Evolutionary conservation across 2,113 vertebrate species (phyloP), one percentile per base, ranked within the genome.

Genomic region (Geococcyx californianus): DNA sequence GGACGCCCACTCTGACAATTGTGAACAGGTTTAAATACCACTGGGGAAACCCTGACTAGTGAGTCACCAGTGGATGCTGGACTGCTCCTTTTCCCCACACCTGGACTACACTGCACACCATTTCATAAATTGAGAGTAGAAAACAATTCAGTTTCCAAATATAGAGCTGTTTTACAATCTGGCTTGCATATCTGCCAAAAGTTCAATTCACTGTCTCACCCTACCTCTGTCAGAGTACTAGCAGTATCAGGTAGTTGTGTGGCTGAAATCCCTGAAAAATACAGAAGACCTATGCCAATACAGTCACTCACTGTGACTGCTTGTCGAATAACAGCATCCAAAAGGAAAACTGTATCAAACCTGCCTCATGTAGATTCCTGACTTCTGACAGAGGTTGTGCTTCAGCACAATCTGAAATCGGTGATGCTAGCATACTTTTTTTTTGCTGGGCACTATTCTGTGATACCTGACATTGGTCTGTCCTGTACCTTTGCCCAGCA

Each of bases 281-380:
- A n/a, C 13, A 29, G 26, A 42, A 69, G n/a, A 33, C n/a, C 12
- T 47, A 15, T n/a, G 17, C 44, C 86, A 86, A 82, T 54, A 31
- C 9, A 26, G 68, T 15, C 25, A 36, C 31, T 44, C 0, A 0
- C 11, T 42, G 24, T 2, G 3, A 62, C 23, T 31, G 28, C 16
- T 89, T 38, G 31, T 67, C 54, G 63, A 38, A 55, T 9, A 68
- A 42, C 11, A 31, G 24, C 23, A 74, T 49, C 38, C 6, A n/a
- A 36, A 40, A 25, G 16, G 21, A 58, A 8, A 78, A 52, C 14
- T 26, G 36, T 67, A 29, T 10, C 31, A 54, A 59, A 83, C 21
- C 15, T 0, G 0, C 16, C 16, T 66, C 16, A 31, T 1, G 0
- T 10, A 55, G 24, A 79, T 49, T 54, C 33, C 56, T 80, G 76